Conservation (phyloP, 1,140 invertebrate genomes). For the Pseudomyrmex pallidus region DNA sequence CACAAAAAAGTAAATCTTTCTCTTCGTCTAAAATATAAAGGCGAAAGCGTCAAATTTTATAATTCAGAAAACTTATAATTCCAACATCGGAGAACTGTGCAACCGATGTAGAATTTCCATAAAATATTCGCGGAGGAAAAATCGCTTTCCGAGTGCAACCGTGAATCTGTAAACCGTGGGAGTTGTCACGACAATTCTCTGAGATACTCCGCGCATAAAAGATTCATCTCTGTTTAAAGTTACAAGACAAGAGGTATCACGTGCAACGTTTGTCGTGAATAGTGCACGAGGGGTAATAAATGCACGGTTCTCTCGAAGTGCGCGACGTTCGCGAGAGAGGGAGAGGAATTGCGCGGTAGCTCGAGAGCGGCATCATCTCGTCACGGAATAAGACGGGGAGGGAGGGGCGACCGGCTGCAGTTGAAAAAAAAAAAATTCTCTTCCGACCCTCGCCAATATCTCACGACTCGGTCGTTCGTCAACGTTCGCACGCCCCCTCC, state of each 20-base stretch:
- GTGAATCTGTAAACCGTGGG: conserved; percentile 16
- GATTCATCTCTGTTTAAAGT: conserved; percentile 49
- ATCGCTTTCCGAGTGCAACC: neutral
- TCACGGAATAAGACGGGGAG: conserved; percentile 4
- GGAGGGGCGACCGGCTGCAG: neutral
- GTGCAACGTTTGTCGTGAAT: conserved; percentile 20
- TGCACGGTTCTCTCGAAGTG: conserved; percentile 6
- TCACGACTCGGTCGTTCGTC: conserved; percentile 56
- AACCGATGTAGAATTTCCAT: neutral
- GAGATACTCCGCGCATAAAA: conserved; percentile 24
- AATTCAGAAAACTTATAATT: no score
- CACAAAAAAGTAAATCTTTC: neutral
- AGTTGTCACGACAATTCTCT: conserved; percentile 34
- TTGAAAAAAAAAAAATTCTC: conserved; percentile 31
- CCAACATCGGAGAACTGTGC: neutral
- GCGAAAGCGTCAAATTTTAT: no score
- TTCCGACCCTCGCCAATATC: conserved; percentile 32
- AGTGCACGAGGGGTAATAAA: conserved; percentile 25
- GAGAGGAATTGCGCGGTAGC: neutral
- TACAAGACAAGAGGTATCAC: conserved; percentile 36
- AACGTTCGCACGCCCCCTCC: conserved; percentile 21
- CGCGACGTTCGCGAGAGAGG: neutral
- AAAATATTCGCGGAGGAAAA: conserved; percentile 20
- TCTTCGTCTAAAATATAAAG: no score
- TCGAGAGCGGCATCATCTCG: conserved; percentile 1